Conservation (phyloP, 2,113 vertebrate species). For the Pterocles burchelli region DNA sequence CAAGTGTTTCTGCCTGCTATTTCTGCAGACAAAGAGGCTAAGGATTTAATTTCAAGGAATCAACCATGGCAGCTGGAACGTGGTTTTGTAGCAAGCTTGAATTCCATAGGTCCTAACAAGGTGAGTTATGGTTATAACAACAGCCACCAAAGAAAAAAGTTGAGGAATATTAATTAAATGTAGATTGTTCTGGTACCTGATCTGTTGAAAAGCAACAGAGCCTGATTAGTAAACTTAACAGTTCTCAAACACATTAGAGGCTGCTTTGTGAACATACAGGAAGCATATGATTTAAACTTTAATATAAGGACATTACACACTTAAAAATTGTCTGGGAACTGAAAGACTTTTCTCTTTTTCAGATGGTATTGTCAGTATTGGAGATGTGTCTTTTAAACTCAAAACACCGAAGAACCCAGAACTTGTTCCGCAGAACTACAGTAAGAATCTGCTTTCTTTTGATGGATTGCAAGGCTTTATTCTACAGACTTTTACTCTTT, state of each 20-base stretch:
- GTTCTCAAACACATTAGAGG: neutral
- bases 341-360: constrained; percentile 25
- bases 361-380: constrained; percentile 94
- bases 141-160: neutral
- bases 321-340: neutral
- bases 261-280: neutral
- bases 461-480: neutral
- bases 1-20: neutral
- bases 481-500: neutral
- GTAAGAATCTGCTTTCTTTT: constrained; percentile 78
- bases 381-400: constrained; percentile 88
- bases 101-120: neutral
- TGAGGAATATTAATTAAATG: neutral
- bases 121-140: neutral
- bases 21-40: neutral
- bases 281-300: neutral
- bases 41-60: neutral
- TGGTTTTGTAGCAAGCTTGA: neutral
- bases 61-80: neutral
- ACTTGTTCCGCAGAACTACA: constrained; percentile 91
- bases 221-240: neutral
- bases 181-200: neutral
- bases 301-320: neutral
- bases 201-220: neutral
- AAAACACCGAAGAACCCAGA: constrained; percentile 90